Conservation (phyloP, 2,113 vertebrate genomes). For the Saguinus imperator region DNA sequence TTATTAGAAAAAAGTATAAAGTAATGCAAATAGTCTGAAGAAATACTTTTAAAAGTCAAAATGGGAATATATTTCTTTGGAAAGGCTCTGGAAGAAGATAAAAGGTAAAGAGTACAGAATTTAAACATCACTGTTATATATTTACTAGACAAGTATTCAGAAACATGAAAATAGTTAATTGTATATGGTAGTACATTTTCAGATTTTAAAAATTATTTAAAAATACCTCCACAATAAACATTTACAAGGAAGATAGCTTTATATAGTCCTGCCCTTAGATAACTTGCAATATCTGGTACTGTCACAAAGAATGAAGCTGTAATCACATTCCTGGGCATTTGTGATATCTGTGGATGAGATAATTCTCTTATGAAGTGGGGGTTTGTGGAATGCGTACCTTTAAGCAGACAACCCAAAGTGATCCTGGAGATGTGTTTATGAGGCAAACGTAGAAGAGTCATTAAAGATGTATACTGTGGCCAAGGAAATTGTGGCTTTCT, state of each 20-base stretch:
- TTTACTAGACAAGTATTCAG: not conserved
- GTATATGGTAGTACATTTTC: not conserved
- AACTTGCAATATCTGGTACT: not conserved
- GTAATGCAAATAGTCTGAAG: not conserved
- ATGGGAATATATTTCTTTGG: not conserved
- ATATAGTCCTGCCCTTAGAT: not conserved
- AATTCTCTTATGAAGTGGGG: not conserved
- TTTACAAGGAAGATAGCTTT: not conserved
- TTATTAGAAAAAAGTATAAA: not conserved
- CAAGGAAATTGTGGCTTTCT: conserved; percentile 5
- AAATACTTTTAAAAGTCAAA: conserved; percentile 3
- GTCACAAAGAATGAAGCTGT: not conserved
- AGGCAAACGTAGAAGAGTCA: not conserved
- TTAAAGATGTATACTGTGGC: not conserved
- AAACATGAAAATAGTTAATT: not conserved
- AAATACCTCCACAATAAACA: not conserved
- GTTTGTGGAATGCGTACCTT: not conserved
- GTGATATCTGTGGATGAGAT: not conserved
- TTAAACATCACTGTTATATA: not conserved
- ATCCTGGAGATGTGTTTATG: not conserved
- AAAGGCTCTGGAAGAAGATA: not conserved
- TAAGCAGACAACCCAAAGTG: not conserved
- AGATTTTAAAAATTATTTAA: not conserved
- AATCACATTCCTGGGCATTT: not conserved
- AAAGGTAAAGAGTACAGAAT: not conserved